Base-by-base conservation (phyloP, 2,888 invertebrate genomes). In the Diadegma fenestrale region DNA sequence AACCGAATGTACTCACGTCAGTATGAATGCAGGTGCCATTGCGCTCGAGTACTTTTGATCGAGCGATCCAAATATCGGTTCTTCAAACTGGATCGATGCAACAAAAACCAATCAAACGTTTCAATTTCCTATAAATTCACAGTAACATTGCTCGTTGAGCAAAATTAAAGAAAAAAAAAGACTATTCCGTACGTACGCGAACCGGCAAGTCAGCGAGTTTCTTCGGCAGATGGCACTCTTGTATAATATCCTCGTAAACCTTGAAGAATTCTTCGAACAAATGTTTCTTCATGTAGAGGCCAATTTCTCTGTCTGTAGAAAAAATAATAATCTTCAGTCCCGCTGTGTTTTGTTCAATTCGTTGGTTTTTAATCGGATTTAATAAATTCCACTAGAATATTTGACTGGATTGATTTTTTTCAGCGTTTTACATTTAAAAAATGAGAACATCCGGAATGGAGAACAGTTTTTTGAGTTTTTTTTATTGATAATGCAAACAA, bases 11-110 rank as follows among this genome's bases (percentile, higher is more conserved):
- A 94, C 96, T 96, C 94, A 97, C 97, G 97, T 96, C 88, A 98
- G 95, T 88, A 98, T 95, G 72, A 98, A 96, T 6, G 97, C 97
- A 0, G 98, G 98, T 0, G 97, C 97, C 95, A 98, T 97, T 93
- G 97, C 98, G 83, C 96, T 96, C 7, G 96, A 96, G 92, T 97
- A 97, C 86, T 96, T 96, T 3, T 97, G 96, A 80, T 97, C 95
- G 79, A 94, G 94, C 14, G 94, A 94, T 1, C 98, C 98, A 91
- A 95, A 97, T 63, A 98, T 94, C 0, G 97, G 97, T 12, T 96
- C 95, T 82, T 96, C 94, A 91, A 97, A 96, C 94, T 96, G 93
- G 17, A 37, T 14, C 19, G 45, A 68, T 72, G 19, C 37, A 54
- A 54, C 22, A 7, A 68, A 41, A 41, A 66, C 6, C 17, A 43